Percentiles rank a stretch among this genome's conserved stretches.
Evolutionary conservation across 1,140 invertebrate genomes (phyloP).

Genomic region (Lanistes nyassanus): DNA sequence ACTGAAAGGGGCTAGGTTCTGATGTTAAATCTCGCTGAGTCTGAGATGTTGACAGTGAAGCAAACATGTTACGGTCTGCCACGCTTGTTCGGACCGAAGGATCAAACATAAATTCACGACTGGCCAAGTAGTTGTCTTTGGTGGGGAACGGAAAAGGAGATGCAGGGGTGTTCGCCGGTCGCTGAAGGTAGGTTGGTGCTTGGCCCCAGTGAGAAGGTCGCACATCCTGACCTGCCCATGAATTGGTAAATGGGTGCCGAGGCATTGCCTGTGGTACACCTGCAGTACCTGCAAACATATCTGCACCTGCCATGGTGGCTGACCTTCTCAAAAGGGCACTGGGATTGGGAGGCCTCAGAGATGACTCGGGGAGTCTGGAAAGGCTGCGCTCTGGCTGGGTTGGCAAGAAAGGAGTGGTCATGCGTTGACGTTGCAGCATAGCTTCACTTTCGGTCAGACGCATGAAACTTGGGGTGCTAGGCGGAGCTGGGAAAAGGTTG

Average conservation of each 20-base stretch:
- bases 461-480: slow-evolving; percentile 45
- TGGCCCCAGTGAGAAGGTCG: slow-evolving; percentile 56
- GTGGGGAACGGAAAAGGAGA: slow-evolving; percentile 50
- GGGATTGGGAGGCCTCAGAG: slow-evolving; percentile 46
- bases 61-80: slow-evolving; percentile 58
- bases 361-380: slow-evolving; percentile 42
- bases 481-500: slow-evolving; percentile 41
- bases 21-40: slow-evolving; percentile 52
- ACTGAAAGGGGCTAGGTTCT: slow-evolving; percentile 48
- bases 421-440: slow-evolving; percentile 53
- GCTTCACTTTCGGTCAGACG: slow-evolving; percentile 54
- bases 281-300: slow-evolving; percentile 52
- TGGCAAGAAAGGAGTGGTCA: slow-evolving; percentile 51
- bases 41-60: slow-evolving; percentile 49
- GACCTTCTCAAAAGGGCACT: slow-evolving; percentile 47
- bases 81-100: slow-evolving; percentile 46
- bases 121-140: slow-evolving; percentile 57
- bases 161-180: slow-evolving; percentile 40
- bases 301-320: slow-evolving; percentile 51
- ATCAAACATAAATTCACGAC: slow-evolving; percentile 62
- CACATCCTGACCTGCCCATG: slow-evolving; percentile 59
- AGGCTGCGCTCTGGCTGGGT: slow-evolving; percentile 34
- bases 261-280: slow-evolving; percentile 52
- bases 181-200: slow-evolving; percentile 50
- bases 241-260: slow-evolving; percentile 56